Evolutionary conservation across 2,888 invertebrate genomes (phyloP), one percentile per base, ranked within the genome.

Genomic region (Electrophaes corylata): DNA sequence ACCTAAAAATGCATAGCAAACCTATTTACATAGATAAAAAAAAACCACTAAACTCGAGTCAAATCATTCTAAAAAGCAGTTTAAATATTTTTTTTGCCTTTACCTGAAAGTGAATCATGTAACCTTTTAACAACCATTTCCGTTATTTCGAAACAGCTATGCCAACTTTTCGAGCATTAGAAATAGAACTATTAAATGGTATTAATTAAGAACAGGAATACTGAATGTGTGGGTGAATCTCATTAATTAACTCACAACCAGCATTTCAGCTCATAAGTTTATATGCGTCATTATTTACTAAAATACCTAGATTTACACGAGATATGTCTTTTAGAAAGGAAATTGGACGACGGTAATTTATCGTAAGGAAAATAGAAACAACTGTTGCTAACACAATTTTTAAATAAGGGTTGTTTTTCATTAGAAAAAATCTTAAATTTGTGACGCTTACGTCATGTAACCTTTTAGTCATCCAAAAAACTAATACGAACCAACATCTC

Each of bases 181-280:
- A 45, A 29, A 26, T 19, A 37, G 8, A 23, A 41, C 26, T 43
- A 48, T 29, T 46, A 23, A 37, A 37, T 49, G 12, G n/a, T 20
- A 48, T 40, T 48, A n/a, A 54, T 53, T 53, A 49, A 46, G 40
- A 26, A 18, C 49, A 46, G 31, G 18, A 54, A 50, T 46, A 52
- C 44, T 8, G 23, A 39, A 19, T 31, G 49, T 12, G 51, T 55
- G 48, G 57, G 61, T 31, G 54, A 53, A 31, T 20, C 26, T 47
- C 48, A 62, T 62, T 51, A 58, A 58, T 62, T 58, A 62, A n/a
- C n/a, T 48, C 46, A 26, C 40, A 55, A 62, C 29, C 19, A 56
- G 46, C 19, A 18, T 58, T 56, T 57, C 50, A 52, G n/a, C 48
- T 16, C 35, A 37, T 43, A 40, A 23, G 33, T 49, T 55, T 47